A percentile compares a stretch with the other conserved stretches of the same genome.
phyloP scores from a whole-genome alignment of 2,888 invertebrate genomes.

The Lissonota sp. region DNA sequence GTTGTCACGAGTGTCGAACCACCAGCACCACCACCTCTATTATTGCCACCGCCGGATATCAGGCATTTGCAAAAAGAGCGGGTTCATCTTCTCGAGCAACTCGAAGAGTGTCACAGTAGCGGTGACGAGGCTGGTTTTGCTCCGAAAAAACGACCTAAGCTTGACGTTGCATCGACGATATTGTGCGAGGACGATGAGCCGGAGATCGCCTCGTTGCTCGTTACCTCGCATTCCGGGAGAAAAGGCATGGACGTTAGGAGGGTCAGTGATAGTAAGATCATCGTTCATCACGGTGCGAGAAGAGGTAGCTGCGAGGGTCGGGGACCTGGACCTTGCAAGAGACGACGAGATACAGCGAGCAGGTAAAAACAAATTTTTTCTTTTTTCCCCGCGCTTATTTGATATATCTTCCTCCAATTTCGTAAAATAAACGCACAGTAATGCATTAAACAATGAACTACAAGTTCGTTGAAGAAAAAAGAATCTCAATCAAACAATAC shows the following conservation, averaged over 20 bases:
- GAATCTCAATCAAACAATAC: too few species aligned
- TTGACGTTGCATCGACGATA: slow-evolving; percentile 84
- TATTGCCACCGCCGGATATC: slow-evolving; percentile 86
- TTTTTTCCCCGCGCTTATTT: not conserved
- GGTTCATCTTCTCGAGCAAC: slow-evolving; percentile 88
- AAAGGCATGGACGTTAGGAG: slow-evolving; percentile 82
- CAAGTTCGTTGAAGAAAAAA: too few species aligned
- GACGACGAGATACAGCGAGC: slow-evolving; percentile 80
- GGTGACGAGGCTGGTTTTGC: slow-evolving; percentile 87
- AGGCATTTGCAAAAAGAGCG: slow-evolving; percentile 89
- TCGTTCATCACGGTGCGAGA: slow-evolving; percentile 78
- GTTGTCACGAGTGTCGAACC: slow-evolving; percentile 85
- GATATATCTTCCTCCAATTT: not conserved
- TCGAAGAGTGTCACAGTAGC: slow-evolving; percentile 89
- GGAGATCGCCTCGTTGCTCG: slow-evolving; percentile 81
- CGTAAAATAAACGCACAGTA: not conserved
- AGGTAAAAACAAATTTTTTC: slow-evolving; percentile 75
- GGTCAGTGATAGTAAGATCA: slow-evolving; percentile 81
- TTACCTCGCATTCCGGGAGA: slow-evolving; percentile 81
- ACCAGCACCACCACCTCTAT: slow-evolving; percentile 79
- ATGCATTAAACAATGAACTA: too few species aligned
- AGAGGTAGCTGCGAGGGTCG: slow-evolving; percentile 81
- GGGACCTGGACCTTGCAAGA: slow-evolving; percentile 80
- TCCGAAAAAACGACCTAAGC: slow-evolving; percentile 88
- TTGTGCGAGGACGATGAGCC: slow-evolving; percentile 81